Base-by-base conservation (phyloP, 1,140 invertebrate genomes). In the Penaeus indicus region DNA sequence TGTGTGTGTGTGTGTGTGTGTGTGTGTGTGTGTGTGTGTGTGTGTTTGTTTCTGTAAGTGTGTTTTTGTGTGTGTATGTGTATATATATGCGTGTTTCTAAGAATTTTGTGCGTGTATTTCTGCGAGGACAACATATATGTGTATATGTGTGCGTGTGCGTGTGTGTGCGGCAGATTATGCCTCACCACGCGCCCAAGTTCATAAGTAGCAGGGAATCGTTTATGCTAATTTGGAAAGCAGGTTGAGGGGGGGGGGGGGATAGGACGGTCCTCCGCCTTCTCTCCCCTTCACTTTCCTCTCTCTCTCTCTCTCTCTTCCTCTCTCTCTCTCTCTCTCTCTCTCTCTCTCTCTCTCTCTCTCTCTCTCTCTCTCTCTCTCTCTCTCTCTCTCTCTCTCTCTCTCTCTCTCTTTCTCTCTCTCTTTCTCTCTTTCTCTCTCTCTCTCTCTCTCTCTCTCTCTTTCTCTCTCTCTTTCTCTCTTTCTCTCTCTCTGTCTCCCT, bases 11-110 rank as follows among this genome's bases (percentile, higher is more conserved):
- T 84, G 67, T 84, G 67, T 69, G 67, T 67, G 32, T 67, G 67
- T 84, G 67, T 84, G 67, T 84, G 42, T 69, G 67, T 84, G 67
- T 84, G 67, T 84, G 42, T 72, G 67, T 84, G 67, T 84, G 67
- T 84, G 42, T 72, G 67, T 84, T 42, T 84, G 54, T 54, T 8
- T 72, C 42, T 72, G 19, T 72, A 27, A n/a, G 61, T 83, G 16
- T 63, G 16, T n/a, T n/a, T n/a, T 7, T 27, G 60, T 64, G 16
- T 27, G 42, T n/a, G 21, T 54, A 3, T 21, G 1, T 1, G 25
- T 21, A 11, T 42, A 11, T 79, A 1, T 19, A 10, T 79, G 47
- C 21, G 22, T 47, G 54, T 54, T 2, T 16, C 0, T 54, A 13
- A 47, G 47, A 7, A 1, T 32, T 32, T 32, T 32, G 42, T 81